These are phyloP conservation scores for Herminia tarsipennalis DNA, from an alignment of 2,888 invertebrate species.

Conservation along the genomic window DNA sequence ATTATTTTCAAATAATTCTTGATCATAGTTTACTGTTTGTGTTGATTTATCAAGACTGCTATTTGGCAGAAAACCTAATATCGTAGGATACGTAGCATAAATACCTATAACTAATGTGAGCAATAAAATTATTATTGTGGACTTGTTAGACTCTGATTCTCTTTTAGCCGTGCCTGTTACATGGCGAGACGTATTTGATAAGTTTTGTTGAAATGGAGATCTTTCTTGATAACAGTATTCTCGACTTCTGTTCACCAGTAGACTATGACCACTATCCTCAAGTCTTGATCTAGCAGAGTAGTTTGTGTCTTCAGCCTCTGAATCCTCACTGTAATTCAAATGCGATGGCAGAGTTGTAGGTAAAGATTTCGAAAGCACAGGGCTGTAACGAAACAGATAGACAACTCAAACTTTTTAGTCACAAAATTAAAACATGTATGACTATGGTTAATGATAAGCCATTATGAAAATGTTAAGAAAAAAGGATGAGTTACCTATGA, in stretches of 20 bases:
- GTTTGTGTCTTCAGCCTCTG: conserved; percentile 31
- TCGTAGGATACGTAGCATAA: conserved; percentile 16
- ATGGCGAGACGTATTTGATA: too few species aligned
- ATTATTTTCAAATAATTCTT: conserved; percentile 62
- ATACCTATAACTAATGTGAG: conserved; percentile 20
- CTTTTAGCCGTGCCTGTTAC: conserved; percentile 4
- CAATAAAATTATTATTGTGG: conserved; percentile 13
- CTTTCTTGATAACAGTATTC: conserved; percentile 9
- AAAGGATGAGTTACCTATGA: too few species aligned
- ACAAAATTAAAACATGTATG: conserved; percentile 6
- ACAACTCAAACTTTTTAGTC: conserved; percentile 58
- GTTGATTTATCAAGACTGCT: conserved; percentile 25
- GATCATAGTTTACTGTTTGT: conserved; percentile 50
- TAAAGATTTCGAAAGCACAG: conserved; percentile 69
- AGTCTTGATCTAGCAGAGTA: conserved; percentile 19
- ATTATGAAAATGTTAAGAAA: not conserved
- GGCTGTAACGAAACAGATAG: conserved; percentile 72
- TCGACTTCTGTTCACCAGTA: conserved; percentile 10
- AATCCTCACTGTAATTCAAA: conserved; percentile 68
- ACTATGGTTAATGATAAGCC: not conserved
- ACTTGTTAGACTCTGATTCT: conserved; percentile 14
- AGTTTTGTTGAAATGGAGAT: conserved; percentile 8
- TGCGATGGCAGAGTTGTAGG: conserved; percentile 64
- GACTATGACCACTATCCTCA: conserved; percentile 13
- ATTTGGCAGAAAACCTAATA: conserved; percentile 4